Percentiles rank a stretch among this genome's conserved stretches.
These are phyloP conservation scores for Pocota personata DNA, from an alignment of 2,888 invertebrate species.

Conservation along the genomic window DNA sequence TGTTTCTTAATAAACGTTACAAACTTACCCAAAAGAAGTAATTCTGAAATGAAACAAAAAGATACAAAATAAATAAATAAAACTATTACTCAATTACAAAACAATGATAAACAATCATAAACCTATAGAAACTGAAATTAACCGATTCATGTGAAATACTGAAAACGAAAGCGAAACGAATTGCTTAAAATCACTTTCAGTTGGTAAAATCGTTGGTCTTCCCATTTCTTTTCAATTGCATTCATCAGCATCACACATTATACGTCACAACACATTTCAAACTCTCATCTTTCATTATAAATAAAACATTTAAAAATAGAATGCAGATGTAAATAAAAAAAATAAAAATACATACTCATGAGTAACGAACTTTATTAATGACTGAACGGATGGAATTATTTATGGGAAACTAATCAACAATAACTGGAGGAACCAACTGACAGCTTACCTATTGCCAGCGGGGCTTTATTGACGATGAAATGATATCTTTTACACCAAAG, in stretches of 20 bases:
- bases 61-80: slow-evolving; percentile 11
- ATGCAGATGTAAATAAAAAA: neutral
- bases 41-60: slow-evolving; percentile 44
- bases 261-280: neutral
- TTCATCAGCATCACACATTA: slow-evolving; percentile 8
- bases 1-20: neutral
- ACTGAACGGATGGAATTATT: neutral
- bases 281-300: neutral
- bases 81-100: slow-evolving; percentile 12
- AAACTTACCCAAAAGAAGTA: slow-evolving; percentile 51
- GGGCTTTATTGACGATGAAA: neutral
- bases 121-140: neutral
- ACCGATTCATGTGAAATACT: slow-evolving; percentile 8
- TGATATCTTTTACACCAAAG: neutral
- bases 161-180: slow-evolving; percentile 55
- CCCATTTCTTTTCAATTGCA: slow-evolving; percentile 33
- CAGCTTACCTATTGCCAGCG: neutral
- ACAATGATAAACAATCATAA: slow-evolving; percentile 29
- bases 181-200: slow-evolving; percentile 46
- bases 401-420: slow-evolving; percentile 14
- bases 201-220: neutral
- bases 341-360: neutral
- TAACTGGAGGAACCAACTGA: neutral
- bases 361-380: neutral
- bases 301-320: slow-evolving; percentile 7